Evolutionary conservation across 2,888 invertebrate species (phyloP), one percentile per base, ranked within the genome.

Genomic region (Drosophila neoperkinsi): DNA sequence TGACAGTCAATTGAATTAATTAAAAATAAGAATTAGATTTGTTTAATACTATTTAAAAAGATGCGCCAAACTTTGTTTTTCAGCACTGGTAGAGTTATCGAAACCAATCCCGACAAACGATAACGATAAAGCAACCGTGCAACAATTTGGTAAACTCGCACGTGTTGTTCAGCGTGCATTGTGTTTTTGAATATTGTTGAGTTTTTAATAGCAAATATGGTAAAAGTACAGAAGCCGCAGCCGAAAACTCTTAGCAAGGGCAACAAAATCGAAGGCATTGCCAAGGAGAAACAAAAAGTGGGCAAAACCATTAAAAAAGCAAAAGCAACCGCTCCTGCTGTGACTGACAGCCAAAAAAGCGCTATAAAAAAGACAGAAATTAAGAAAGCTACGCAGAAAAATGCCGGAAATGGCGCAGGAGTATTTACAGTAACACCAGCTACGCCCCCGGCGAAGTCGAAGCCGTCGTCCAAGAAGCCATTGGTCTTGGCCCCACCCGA

Each of bases 171-270:
- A 43, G 66, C 57, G 70, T 72, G 71, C 68, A 52, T 63, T 71
- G 70, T 57, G 30, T 84, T 87, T 87, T 77, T 30, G 69, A 76
- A 55, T 69, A 30, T 49, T 63, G 18, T 57, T 58, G 36, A 55
- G n/a, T 46, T 57, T 33, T 33, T 25, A 68, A 59, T 25, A 34
- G 16, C 57, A 63, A 71, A 61, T n/a, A 88, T 88, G 88, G 90
- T 84, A 2, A 88, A 88, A 73, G 82, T 90, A 41, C 86, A 84
- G 33, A 86, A 88, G 51, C 84, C 86, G 0, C 68, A 78, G 46
- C 68, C 88, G 4, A 90, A 88, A 74, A 75, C 88, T n/a, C 56
- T 86, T 4, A 73, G 21, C 43, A 86, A 79, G 55, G 49, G 56
- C n/a, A 41, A 28, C 16, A 73, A 79, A 67, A 64, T 63, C 38